Conservation (phyloP, 2,113 vertebrate species). For the Notarius quadriscutis region DNA sequence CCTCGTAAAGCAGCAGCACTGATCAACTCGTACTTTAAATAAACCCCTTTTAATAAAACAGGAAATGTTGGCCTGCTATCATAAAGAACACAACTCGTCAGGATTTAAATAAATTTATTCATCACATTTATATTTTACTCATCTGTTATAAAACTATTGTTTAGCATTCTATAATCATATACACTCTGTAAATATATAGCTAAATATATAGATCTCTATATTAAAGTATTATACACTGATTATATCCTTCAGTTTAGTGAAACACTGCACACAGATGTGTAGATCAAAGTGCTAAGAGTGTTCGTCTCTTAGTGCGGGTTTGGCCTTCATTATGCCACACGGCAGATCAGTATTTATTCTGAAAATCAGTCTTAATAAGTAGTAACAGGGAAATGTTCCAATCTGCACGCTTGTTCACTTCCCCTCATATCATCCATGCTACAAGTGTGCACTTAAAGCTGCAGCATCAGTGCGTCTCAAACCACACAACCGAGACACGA, state of each 20-base stretch:
- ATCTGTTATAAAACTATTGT: conserved; percentile 20
- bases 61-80: too few species aligned
- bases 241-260: background rate
- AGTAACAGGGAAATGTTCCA: background rate
- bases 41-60: conserved; percentile 34
- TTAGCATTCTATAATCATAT: conserved; percentile 17
- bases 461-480: background rate
- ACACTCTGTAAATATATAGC: conserved; percentile 14
- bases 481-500: background rate
- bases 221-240: background rate
- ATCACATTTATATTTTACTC: background rate
- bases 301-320: conserved; percentile 25
- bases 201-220: conserved; percentile 27
- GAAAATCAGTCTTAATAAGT: background rate
- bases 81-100: background rate
- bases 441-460: background rate
- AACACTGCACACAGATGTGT: conserved; percentile 48
- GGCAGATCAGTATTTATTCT: background rate
- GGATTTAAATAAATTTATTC: conserved; percentile 28
- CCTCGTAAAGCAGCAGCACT: conserved; percentile 47
- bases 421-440: background rate
- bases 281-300: conserved; percentile 39
- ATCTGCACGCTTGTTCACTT: background rate
- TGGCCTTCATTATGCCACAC: conserved; percentile 32
- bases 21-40: conserved; percentile 27